Evolutionary conservation across 2,888 invertebrate species (phyloP), one percentile per base, ranked within the genome.

Genomic region (Odontocolon sp.): DNA sequence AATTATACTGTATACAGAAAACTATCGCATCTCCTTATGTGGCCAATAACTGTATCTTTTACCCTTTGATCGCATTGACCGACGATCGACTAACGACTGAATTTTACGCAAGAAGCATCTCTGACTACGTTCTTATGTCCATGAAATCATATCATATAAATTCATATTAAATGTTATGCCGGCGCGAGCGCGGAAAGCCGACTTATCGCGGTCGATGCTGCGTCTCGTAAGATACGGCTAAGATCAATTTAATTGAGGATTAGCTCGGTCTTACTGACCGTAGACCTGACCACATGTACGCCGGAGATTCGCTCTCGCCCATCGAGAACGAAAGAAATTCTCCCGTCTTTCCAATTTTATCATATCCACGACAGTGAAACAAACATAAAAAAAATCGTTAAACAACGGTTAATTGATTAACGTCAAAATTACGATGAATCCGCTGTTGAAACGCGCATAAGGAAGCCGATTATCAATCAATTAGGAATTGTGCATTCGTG

Each of bases 231-330:
- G 71, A 66, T 63, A 71, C 57, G 56, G 68, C 77, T 80, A 67
- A 83, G 72, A 76, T 81, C 78, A 81, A 64, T 83, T 81, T 80
- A 81, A 84, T 82, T 80, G 77, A 77, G 79, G 80, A 84, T 84
- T 74, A 78, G 56, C 66, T 38, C 28, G 74, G 61, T 68, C 72
- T 79, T 67, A 78, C 59, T 71, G 79, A 68, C 69, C 76, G 72
- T 84, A 80, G 81, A 83, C 73, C 64, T 21, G 73, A 67, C 42
- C 66, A 70, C 3, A 28, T 16, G 14, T 1, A 3, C 31, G 28
- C 66, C 40, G 11, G 8, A 6, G 8, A n/a, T n/a, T n/a, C 6
- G 28, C 16, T n/a, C 42, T 61, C 64, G 68, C 38, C 69, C 68
- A 74, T 33, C 40, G 40, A 69, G 56, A 6, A 8, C 26, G 26